These are phyloP conservation scores for Pollenia amentaria DNA, from an alignment of 2,888 invertebrate genomes.

Conservation along the genomic window DNA sequence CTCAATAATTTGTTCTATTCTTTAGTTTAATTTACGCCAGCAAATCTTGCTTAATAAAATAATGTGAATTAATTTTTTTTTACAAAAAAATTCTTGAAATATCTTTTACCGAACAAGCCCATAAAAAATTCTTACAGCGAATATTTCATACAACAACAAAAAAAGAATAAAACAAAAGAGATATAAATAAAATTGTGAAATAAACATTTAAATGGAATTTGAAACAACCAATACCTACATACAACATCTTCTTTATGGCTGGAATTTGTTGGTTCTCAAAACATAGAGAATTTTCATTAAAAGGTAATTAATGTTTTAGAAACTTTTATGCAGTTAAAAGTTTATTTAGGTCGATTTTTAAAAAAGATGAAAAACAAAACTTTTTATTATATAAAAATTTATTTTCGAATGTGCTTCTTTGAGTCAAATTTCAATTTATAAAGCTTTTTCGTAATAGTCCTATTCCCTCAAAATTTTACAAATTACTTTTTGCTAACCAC, in stretches of 20 bases:
- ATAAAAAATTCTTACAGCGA: slow-evolving; percentile 9
- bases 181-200: slow-evolving; percentile 19
- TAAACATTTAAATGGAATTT: slow-evolving; percentile 34
- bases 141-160: background rate
- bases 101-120: slow-evolving; percentile 32
- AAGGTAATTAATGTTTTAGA: slow-evolving; percentile 10
- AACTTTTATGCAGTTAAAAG: background rate
- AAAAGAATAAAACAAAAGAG: background rate
- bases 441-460: too few species aligned
- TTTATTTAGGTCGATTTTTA: background rate
- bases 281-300: background rate
- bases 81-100: slow-evolving; percentile 49
- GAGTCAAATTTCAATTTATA: too few species aligned
- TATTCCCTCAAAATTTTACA: too few species aligned
- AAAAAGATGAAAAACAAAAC: too few species aligned
- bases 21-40: slow-evolving; percentile 12
- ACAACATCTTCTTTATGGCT: background rate
- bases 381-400: too few species aligned
- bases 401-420: too few species aligned
- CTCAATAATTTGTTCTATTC: background rate
- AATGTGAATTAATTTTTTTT: background rate
- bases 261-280: slow-evolving; percentile 1
- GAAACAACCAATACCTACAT: slow-evolving; percentile 6
- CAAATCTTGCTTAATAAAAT: background rate
- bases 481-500: too few species aligned